Evolutionary conservation across 2,113 vertebrate genomes (phyloP), one percentile per base, ranked within the genome.

Genomic region (Ovis canadensis): DNA sequence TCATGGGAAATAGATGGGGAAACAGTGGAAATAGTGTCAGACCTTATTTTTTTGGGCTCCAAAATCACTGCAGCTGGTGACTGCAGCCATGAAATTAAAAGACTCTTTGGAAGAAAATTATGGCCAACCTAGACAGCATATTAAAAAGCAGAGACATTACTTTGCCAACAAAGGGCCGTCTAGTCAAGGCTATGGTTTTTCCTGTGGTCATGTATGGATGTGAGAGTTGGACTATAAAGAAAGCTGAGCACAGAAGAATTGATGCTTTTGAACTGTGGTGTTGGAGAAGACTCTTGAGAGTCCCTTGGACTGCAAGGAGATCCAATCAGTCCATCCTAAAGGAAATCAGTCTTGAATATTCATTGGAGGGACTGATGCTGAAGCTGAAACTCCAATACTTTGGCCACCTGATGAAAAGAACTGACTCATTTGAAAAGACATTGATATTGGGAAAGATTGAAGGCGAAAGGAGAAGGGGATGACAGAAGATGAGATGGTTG

Each of bases 381-480:
- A 67, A 67, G 62, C 16, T n/a, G 33, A n/a, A n/a, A 67, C 16
- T 67, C 16, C 33, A n/a, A 19, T 5, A 17, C 33, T n/a, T 67
- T 67, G 62, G 15, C 33, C 33, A 19, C 16, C 33, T n/a, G 3
- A 19, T 67, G 33, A 2, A 1, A n/a, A 19, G 33, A 67, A 17
- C 8, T 45, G 16, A 67, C 62, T 67, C 62, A 21, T 21, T 67
- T 10, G 64, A 67, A 67, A 67, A 67, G 33, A 36, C 64, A 5
- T 33, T 67, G 64, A 36, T 67, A 16, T 2, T 67, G 64, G n/a
- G 33, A 67, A 36, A 21, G 64, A 67, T 5, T 36, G 8, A 36
- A 5, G n/a, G 33, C 1, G 0, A 4, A 9, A 67, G 17, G 33
- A 36, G 17, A 21, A 67, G 17, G 64, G 8, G n/a, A 67, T 1